phyloP scores from a whole-genome alignment of 2,113 vertebrate species.

The Burhinus oedicnemus region DNA sequence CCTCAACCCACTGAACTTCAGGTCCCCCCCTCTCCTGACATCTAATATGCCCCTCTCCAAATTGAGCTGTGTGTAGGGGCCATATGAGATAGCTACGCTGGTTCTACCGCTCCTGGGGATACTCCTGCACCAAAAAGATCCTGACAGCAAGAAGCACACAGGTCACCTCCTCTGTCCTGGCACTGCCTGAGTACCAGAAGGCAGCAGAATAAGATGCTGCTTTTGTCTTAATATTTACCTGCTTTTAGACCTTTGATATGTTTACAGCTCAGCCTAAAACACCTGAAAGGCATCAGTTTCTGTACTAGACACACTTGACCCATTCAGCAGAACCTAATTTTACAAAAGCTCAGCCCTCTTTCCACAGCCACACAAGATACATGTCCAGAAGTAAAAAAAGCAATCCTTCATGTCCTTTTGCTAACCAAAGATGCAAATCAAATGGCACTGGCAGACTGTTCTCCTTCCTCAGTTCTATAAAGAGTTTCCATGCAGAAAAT shows the following conservation, averaged over 20 bases:
- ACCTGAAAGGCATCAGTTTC: neutral
- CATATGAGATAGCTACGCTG: accelerated
- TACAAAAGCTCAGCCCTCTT: neutral
- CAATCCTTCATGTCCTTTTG: neutral
- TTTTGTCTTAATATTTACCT: neutral
- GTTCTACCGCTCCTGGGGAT: neutral
- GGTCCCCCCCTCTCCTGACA: neutral
- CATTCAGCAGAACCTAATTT: neutral
- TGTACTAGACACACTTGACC: neutral
- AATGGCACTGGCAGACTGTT: neutral
- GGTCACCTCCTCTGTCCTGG: neutral
- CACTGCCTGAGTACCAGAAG: neutral
- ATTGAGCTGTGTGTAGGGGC: neutral
- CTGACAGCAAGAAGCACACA: neutral
- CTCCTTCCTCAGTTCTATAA: neutral
- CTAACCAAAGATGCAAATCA: neutral
- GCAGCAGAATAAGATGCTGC: neutral
- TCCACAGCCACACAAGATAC: neutral
- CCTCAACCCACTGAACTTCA: neutral
- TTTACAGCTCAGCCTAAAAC: neutral
- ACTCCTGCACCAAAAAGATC: neutral
- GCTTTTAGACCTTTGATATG: neutral
- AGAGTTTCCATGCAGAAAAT: neutral
- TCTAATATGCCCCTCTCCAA: neutral
- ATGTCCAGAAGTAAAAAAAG: neutral